Base-by-base conservation (phyloP, 2,797 vertebrate genomes). In the Urosaurus nigricauda region DNA sequence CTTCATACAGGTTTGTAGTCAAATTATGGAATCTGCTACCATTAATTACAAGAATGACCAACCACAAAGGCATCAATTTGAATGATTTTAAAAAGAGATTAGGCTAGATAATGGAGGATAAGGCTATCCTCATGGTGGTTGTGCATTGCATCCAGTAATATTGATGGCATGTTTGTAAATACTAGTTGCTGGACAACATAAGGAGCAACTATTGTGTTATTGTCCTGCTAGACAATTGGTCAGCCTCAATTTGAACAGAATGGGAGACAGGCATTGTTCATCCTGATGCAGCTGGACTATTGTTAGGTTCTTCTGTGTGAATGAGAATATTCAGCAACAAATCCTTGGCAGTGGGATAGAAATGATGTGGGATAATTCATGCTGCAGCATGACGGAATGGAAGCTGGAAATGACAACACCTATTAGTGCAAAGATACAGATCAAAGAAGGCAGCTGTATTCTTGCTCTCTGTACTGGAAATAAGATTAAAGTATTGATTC, bases 381-480 rank as follows among this genome's bases (percentile, higher is more conserved):
- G 47, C n/a, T 56, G 5, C n/a, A 47, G 24, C 71, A 86, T 80
- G 70, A 82, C 80, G 71, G 60, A 73, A 79, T 51, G 32, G 75
- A 86, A 85, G 53, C 35, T 56, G 32, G n/a, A 85, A 88, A 88
- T 58, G 78, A 58, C 40, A 84, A 70, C 63, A 17, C 53, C 77
- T 74, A 32, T 82, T 82, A 81, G 58, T 81, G 79, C 35, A 56
- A 26, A 56, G 60, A 82, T 81, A 86, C 35, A 88, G 47, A 83
- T 88, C 70, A 63, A 74, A 88, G 21, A 63, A 47, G 13, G 14
- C 79, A 56, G 84, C 43, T 89, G 47, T 71, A 35, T 71, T 88
- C 81, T 88, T 84, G 79, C 58, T 82, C 65, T 79, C 21, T 43
- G 37, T 32, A 80, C 51, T 40, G 24, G 87, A 29, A 73, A 47